Conservation (phyloP, 1,140 invertebrate genomes). For the Brachionus asplanchnoidis region DNA sequence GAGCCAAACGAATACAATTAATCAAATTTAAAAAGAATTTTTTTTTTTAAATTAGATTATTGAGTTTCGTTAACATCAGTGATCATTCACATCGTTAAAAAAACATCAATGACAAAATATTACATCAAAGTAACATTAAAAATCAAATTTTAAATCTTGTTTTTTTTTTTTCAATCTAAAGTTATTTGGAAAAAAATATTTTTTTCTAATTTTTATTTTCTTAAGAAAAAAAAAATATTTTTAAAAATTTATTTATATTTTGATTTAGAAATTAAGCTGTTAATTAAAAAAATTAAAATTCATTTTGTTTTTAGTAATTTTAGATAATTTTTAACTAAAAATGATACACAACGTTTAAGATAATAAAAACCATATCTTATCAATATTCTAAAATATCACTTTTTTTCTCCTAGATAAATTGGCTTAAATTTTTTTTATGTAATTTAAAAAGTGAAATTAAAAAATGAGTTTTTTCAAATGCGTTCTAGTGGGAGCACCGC, state of each 20-base stretch:
- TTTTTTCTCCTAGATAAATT: neutral
- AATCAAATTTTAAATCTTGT: neutral
- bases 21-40: neutral
- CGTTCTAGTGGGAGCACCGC: neutral
- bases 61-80: neutral
- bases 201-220: no score
- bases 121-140: neutral
- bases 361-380: neutral
- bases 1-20: neutral
- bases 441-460: neutral
- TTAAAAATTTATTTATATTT: no score
- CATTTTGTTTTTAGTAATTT: neutral
- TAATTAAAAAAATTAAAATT: neutral
- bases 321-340: neutral
- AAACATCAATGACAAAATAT: neutral
- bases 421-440: neutral
- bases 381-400: slow-evolving; percentile 4
- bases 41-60: neutral
- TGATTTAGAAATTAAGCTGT: no score
- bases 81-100: neutral
- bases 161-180: neutral
- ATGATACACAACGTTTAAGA: neutral
- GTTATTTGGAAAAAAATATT: no score
- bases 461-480: slow-evolving; percentile 22
- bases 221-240: no score